Base-by-base conservation (phyloP, 2,888 invertebrate genomes). In the Ceriagrion tenellum region DNA sequence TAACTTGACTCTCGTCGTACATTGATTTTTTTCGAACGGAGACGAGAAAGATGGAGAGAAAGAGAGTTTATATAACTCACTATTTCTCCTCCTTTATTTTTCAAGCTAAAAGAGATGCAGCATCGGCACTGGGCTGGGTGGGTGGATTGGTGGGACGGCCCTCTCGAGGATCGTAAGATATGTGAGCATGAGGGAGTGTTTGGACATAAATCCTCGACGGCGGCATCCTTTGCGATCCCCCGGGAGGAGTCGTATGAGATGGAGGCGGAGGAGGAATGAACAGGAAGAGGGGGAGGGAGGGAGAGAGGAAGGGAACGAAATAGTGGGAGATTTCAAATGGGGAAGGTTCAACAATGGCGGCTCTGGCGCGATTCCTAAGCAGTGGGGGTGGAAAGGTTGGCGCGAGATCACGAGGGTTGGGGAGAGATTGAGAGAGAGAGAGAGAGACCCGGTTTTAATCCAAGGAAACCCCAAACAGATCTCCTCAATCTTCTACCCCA, bases 151-250 rank as follows among this genome's bases (percentile, higher is more conserved):
- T 4, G 35, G 81, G 81, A 13, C 35, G 81, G 13, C n/a, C n/a
- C 81, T 23, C 16, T 12, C 4, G 81, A 69, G 81, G 81, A 81
- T 35, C 16, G 30, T 18, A 16, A 35, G 81, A 35, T 81, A 69
- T 69, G 69, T 26, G 81, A 30, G 16, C 26, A 35, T n/a, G 81
- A 26, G 81, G 10, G 81, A 13, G 81, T 81, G 74, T 81, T 30
- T 35, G 35, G 35, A 81, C 81, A 81, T 81, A 81, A 81, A 81
- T 81, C 35, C 16, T 81, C 35, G 35, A n/a, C 4, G 35, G 30
- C 81, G 81, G 81, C 81, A 35, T 81, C 81, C 81, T 81, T 81
- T 81, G 81, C 81, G 81, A n/a, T 81, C 81, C n/a, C 69, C 16
- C 30, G 16, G 35, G 30, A 35, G 18, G 26, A 35, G 1, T 35